phyloP scores from a whole-genome alignment of 2,888 invertebrate species.

The Heliconius cydno region DNA sequence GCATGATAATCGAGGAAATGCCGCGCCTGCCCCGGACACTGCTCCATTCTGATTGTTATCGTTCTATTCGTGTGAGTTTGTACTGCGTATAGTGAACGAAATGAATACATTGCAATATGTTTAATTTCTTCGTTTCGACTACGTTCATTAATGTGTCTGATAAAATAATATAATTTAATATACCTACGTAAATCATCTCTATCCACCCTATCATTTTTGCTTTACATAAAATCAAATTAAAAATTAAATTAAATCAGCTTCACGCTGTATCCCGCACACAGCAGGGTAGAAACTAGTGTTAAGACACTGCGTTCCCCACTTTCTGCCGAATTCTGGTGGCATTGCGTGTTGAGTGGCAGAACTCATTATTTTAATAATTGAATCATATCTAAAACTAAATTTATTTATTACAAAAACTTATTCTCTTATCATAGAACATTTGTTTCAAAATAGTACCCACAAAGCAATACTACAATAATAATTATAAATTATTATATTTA shows the following conservation, averaged over 20 bases:
- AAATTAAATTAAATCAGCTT: too few relatives aligned
- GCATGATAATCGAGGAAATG: slow-evolving; percentile 76
- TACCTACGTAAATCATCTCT: too few relatives aligned
- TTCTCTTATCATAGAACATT: not conserved
- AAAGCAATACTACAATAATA: not conserved
- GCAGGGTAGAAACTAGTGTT: too few relatives aligned
- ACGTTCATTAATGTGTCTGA: not conserved
- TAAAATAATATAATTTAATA: too few relatives aligned
- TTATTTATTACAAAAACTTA: too few relatives aligned
- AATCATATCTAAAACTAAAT: too few relatives aligned
- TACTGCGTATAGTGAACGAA: not conserved
- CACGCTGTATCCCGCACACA: too few relatives aligned
- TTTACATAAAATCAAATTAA: too few relatives aligned
- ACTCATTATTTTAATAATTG: too few relatives aligned
- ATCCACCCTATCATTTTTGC: too few relatives aligned
- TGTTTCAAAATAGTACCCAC: not conserved
- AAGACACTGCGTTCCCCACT: too few relatives aligned
- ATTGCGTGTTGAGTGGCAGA: not conserved
- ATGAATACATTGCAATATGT: not conserved
- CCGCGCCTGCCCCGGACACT: slow-evolving; percentile 52
- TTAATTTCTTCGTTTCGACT: not conserved
- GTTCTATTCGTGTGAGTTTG: slow-evolving; percentile 31
- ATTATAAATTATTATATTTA: not conserved
- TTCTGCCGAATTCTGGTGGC: too few relatives aligned
- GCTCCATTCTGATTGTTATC: slow-evolving; percentile 48